A percentile compares a stretch with the other conserved stretches of the same genome.
Conservation (phyloP, 2,888 invertebrate species). For the Liopterus haemorrhoidalis region DNA sequence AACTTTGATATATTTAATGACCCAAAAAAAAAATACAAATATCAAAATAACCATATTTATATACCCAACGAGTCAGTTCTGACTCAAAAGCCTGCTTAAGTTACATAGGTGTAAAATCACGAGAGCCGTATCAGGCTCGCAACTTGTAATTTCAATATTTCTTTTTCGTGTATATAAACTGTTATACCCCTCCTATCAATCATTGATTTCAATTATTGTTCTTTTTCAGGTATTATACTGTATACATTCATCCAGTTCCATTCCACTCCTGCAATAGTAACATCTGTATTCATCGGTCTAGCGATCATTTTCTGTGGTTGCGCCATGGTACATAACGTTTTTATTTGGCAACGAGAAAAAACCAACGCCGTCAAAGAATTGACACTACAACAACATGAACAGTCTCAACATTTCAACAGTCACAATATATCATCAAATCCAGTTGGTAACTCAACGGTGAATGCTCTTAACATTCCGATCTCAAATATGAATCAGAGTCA, state of each 20-base stretch:
- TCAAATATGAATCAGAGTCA: slow-evolving; percentile 38
- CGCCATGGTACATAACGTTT: slow-evolving; percentile 91
- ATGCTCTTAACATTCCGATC: slow-evolving; percentile 1
- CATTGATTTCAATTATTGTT: too few species aligned
- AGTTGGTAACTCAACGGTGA: slow-evolving; percentile 3
- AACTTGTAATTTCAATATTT: neutral
- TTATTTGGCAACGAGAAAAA: slow-evolving; percentile 89
- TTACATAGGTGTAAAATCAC: too few species aligned
- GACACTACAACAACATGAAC: slow-evolving; percentile 41
- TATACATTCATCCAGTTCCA: slow-evolving; percentile 91
- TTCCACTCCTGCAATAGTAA: slow-evolving; percentile 85
- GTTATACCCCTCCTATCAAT: too few species aligned
- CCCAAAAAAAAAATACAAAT: too few species aligned
- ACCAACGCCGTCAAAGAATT: slow-evolving; percentile 70
- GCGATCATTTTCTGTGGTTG: slow-evolving; percentile 89
- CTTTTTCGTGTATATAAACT: too few species aligned
- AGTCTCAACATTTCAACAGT: slow-evolving; percentile 27
- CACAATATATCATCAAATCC: slow-evolving; percentile 18
- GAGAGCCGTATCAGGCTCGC: too few species aligned
- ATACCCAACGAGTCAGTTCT: too few species aligned
- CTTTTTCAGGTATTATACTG: slow-evolving; percentile 73
- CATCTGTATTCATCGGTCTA: slow-evolving; percentile 82
- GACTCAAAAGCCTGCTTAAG: too few species aligned
- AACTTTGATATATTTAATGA: slow-evolving; percentile 13
- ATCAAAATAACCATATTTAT: too few species aligned